Evolutionary conservation across 2,888 invertebrate species (phyloP), one percentile per base, ranked within the genome.

Genomic region (Sylvicola fuscatus): DNA sequence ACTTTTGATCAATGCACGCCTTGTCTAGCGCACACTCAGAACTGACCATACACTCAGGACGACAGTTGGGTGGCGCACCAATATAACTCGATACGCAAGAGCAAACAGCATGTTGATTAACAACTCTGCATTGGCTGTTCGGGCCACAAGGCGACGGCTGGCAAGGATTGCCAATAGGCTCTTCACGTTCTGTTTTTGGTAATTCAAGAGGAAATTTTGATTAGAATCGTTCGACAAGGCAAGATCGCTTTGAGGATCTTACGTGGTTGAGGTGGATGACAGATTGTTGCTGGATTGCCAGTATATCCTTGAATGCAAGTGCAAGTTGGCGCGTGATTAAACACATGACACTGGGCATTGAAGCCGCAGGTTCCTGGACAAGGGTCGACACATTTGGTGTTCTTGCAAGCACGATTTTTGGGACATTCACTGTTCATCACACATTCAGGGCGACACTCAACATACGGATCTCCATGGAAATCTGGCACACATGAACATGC

Each of bases 331-430:
- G 70, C 65, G 50, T 77, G 75, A 49, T 73, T 73, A 37, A 71
- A 60, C 10, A 73, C 72, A 38, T 44, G 68, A 64, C 77, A 77
- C 47, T 70, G 68, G 5, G 84, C 81, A 49, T 82, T 81, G 47
- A 78, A 60, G 31, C 83, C 86, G 51, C 86, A 86, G 38, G 78
- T 77, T 43, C 83, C 82, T 14, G 74, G 70, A 48, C 86, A 87
- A 8, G 86, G 86, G 58, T 86, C 76, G 46, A 67, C 66, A 53
- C 87, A 87, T 63, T 81, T 83, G 47, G 72, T 72, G 52, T 73
- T 75, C 37, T 67, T 64, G 46, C 78, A 78, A 14, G 76, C 70
- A 45, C 65, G 65, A 36, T 65, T 66, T 38, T 61, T 58, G 32
- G 64, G 54, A 47, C 78, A 79, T 46, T 77, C 75, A 2, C 70